Evolutionary conservation across 2,797 vertebrate species (phyloP).

Genomic region (Ptychadena robeensis): DNA sequence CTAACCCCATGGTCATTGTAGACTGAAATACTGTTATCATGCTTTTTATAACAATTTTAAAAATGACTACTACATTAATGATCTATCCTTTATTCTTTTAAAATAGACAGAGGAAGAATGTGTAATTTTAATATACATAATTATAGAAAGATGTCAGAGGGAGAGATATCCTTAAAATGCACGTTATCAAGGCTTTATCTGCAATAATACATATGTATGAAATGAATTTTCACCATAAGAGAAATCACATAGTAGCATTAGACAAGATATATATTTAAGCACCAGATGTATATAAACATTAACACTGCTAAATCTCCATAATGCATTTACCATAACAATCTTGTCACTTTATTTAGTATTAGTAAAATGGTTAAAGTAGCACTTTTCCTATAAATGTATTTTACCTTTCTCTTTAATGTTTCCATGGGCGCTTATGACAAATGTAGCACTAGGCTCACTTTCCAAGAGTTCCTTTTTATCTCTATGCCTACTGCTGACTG

Average conservation of each 20-base stretch:
- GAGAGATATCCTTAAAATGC: background rate
- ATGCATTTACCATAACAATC: background rate
- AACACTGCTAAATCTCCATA: conserved; percentile 30
- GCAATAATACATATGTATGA: background rate
- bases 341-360: conserved; percentile 45
- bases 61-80: background rate
- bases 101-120: background rate
- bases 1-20: background rate
- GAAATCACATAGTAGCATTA: background rate
- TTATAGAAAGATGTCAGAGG: background rate
- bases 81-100: background rate
- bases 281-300: background rate
- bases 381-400: conserved; percentile 60
- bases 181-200: background rate
- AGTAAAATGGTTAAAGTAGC: conserved; percentile 37
- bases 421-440: conserved; percentile 67
- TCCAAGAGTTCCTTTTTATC: conserved; percentile 75
- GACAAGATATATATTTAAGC: background rate
- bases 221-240: background rate
- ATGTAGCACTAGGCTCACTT: conserved; percentile 70
- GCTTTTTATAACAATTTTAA: background rate
- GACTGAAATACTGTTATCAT: background rate
- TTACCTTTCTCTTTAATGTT: conserved; percentile 64
- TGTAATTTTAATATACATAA: background rate
- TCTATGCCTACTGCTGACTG: conserved; percentile 73